A percentile compares a stretch with the other conserved stretches of the same genome.
phyloP scores from a whole-genome alignment of 2,113 vertebrate species.

The Fulmarus glacialis region DNA sequence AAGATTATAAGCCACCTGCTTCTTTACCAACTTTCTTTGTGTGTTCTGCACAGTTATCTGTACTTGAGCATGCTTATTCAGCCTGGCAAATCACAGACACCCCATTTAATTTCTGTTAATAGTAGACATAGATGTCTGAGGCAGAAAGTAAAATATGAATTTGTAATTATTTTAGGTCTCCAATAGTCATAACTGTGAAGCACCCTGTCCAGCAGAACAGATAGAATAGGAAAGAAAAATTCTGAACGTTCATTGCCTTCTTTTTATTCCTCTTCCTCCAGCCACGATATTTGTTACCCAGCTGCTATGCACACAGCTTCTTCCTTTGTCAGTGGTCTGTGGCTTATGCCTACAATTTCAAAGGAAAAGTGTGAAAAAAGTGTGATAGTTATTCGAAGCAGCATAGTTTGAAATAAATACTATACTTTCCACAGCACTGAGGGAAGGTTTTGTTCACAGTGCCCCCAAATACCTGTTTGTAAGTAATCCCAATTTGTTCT shows the following conservation, averaged over 20 bases:
- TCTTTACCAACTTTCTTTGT: neutral
- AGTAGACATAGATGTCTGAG: slow-evolving; percentile 17
- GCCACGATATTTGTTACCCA: neutral
- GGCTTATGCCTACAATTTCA: neutral
- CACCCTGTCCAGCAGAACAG: neutral
- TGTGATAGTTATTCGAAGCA: neutral
- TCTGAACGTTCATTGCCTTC: neutral
- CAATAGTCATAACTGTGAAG: neutral
- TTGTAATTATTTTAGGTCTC: neutral
- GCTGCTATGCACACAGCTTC: neutral
- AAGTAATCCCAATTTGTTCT: neutral
- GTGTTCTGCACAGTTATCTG: neutral
- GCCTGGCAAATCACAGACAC: neutral
- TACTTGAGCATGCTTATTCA: neutral
- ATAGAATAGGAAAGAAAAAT: neutral
- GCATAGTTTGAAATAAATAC: neutral
- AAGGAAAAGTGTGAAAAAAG: neutral
- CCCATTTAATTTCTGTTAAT: slow-evolving; percentile 34
- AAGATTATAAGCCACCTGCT: neutral
- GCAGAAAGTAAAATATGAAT: slow-evolving; percentile 31
- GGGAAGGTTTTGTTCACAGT: neutral
- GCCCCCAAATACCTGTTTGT: neutral
- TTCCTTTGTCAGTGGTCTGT: neutral
- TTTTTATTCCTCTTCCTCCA: neutral
- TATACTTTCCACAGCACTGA: neutral